phyloP scores from a whole-genome alignment of 2,113 vertebrate species.

The Plecotus auritus region DNA sequence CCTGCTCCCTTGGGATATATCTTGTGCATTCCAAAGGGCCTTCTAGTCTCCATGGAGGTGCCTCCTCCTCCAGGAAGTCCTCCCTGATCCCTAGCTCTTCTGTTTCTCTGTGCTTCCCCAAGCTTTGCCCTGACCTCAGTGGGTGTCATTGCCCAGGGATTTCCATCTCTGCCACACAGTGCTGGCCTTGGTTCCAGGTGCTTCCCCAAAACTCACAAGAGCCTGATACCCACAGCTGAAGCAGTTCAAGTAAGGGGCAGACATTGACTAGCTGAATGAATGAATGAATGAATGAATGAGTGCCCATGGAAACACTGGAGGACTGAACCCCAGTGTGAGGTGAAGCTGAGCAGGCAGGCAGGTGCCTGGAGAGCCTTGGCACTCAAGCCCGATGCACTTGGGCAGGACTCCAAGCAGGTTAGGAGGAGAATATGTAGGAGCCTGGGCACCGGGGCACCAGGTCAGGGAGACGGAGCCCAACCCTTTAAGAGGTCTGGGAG shows the following conservation, averaged over 20 bases:
- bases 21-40: neutral
- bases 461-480: neutral
- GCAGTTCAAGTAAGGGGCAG: neutral
- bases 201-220: neutral
- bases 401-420: neutral
- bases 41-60: neutral
- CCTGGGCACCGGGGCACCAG: neutral
- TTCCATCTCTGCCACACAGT: neutral
- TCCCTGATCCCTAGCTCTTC: neutral
- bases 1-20: neutral
- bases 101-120: neutral
- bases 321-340: neutral
- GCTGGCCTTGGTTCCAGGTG: neutral
- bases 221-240: neutral
- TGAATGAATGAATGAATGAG: neutral
- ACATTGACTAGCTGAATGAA: neutral
- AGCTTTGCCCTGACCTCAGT: neutral
- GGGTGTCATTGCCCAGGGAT: too few relatives aligned
- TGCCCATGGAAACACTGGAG: neutral
- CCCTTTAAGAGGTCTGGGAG: neutral
- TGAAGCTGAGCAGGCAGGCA: neutral
- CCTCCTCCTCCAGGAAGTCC: neutral
- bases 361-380: neutral
- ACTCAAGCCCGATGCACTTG: neutral
- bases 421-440: neutral